These are phyloP conservation scores for Caenorhabditis auriculariae DNA, from an alignment of 2,888 invertebrate genomes.

Conservation along the genomic window DNA sequence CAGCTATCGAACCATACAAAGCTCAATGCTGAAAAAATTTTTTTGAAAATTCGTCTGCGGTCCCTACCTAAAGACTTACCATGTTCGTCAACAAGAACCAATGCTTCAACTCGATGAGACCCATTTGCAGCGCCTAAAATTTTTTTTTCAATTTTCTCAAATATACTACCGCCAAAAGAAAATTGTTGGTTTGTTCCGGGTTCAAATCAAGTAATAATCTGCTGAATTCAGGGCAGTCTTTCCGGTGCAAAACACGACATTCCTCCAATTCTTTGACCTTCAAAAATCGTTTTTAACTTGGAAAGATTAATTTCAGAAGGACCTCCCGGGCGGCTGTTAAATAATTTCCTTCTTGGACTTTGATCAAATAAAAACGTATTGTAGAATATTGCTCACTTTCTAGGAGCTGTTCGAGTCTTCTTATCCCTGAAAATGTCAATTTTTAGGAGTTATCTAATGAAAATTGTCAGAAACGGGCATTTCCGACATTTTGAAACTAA, in stretches of 20 bases:
- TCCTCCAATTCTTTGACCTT: constrained; percentile 59
- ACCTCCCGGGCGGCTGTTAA: constrained; percentile 54
- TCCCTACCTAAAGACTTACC: constrained; percentile 17
- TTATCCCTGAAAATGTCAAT: constrained; percentile 43
- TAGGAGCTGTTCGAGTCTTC: constrained; percentile 52
- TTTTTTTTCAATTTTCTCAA: not conserved
- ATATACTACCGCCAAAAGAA: constrained; percentile 43
- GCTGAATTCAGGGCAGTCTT: constrained; percentile 59
- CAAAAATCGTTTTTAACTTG: too few species aligned
- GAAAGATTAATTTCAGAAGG: not conserved
- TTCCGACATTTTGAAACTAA: too few species aligned
- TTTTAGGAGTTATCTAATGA: too few species aligned
- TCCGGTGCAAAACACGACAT: constrained; percentile 48
- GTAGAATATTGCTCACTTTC: constrained; percentile 51
- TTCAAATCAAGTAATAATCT: constrained; percentile 58
- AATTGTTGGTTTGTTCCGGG: constrained; percentile 56
- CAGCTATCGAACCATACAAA: too few species aligned
- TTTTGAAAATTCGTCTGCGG: too few species aligned
- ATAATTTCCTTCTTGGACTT: constrained; percentile 54
- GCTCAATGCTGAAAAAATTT: too few species aligned
- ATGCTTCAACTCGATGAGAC: constrained; percentile 61
- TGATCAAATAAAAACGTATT: constrained; percentile 56
- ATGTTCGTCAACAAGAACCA: constrained; percentile 62
- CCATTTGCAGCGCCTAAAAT: constrained; percentile 60
- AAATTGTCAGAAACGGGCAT: too few species aligned